A percentile compares a stretch with the other conserved stretches of the same genome.
Evolutionary conservation across 2,113 vertebrate genomes (phyloP).

Genomic region (Andinoacara biseriatus): DNA sequence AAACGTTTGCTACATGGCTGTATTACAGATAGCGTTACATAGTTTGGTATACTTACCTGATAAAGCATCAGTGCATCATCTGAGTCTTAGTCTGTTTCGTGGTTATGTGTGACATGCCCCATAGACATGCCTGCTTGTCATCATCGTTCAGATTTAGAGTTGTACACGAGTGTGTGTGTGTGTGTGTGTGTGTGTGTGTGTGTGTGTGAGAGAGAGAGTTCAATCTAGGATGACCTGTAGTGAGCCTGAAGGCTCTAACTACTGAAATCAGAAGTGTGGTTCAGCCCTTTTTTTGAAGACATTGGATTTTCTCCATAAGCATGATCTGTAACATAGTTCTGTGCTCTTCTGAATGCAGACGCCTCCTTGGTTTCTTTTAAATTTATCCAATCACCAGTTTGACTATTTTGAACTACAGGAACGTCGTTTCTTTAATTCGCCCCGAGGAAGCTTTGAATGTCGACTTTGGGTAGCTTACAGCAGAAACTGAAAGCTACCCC

Average conservation of each 20-base stretch:
- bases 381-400: slow-evolving; percentile 6
- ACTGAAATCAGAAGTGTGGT: slow-evolving; percentile 42
- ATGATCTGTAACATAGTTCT: not conserved
- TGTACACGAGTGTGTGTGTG: slow-evolving; percentile 57
- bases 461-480: not conserved
- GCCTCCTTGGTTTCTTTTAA: slow-evolving; percentile 27
- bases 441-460: not conserved
- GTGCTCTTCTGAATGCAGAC: slow-evolving; percentile 5
- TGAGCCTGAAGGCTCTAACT: slow-evolving; percentile 48
- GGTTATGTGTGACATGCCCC: slow-evolving; percentile 62
- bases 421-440: slow-evolving; percentile 17
- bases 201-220: slow-evolving; percentile 1
- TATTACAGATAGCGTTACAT: slow-evolving; percentile 79
- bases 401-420: slow-evolving; percentile 23
- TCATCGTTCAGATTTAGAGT: slow-evolving; percentile 52
- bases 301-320: not conserved
- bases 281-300: slow-evolving; percentile 26
- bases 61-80: slow-evolving; percentile 45
- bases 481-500: not conserved
- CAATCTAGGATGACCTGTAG: slow-evolving; percentile 58
- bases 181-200: slow-evolving; percentile 32
- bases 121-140: slow-evolving; percentile 63
- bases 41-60: slow-evolving; percentile 59
- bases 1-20: slow-evolving; percentile 84
- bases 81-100: slow-evolving; percentile 64